Base-by-base conservation (phyloP, 2,888 invertebrate genomes). In the Calameuta idolon region DNA sequence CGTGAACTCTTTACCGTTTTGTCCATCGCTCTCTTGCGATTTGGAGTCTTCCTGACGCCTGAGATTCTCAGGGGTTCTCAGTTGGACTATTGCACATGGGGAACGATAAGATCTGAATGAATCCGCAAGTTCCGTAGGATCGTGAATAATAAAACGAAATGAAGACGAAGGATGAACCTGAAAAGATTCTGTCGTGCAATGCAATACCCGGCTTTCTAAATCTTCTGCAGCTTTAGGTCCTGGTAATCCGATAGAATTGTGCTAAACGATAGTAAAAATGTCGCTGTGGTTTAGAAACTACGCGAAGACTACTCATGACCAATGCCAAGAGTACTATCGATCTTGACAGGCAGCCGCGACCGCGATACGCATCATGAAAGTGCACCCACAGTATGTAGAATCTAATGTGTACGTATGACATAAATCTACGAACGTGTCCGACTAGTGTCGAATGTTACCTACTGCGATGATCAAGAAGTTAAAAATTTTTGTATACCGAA, bases 221-320 rank as follows among this genome's bases (percentile, higher is more conserved):
- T 55, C 55, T 23, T 55, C 55, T 23, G 9, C 55, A 55, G 55
- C 55, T 23, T 55, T 37, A 37, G 23, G 23, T 55, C 55, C 23
- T 23, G 55, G 86, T 86, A 88, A 87, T 83, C 79, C 81, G 88
- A 88, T 88, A 85, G 85, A 87, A 87, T 80, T 86, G 83, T 87
- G 87, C 83, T 85, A 84, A 84, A 83, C 79, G 35, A 34, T 69
- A 76, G 73, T 74, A 79, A 85, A 83, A 84, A 85, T 81, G 82
- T 81, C 55, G 77, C 55, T 85, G 83, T 77, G 85, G 85, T 80
- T 83, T 84, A 79, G 81, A 83, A 80, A 37, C 75, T 55, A 55
- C 55, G 9, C 55, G 55, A 75, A 71, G 55, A 30, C 55, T 71
- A 37, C 77, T 34, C 55, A 74, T 74, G 15, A 74, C 74, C 77